A percentile compares a stretch with the other conserved stretches of the same genome.
Evolutionary conservation across 2,888 invertebrate genomes (phyloP).

Genomic region (Papilio protenor): DNA sequence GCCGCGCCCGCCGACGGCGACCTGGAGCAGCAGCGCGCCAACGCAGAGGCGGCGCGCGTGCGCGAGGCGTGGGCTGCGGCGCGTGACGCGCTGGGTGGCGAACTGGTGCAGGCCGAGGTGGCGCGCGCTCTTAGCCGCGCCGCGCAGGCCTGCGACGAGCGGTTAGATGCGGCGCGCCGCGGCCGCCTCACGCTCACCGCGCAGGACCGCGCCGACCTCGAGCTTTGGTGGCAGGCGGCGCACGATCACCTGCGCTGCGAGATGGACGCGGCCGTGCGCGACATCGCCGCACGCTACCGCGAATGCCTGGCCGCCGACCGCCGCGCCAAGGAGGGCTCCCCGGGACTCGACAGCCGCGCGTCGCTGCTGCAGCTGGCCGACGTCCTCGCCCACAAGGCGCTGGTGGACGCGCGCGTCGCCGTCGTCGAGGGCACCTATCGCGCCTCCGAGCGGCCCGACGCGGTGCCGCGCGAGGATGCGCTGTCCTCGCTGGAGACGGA

Average conservation of each 20-base stretch:
- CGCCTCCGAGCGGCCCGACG: conserved; percentile 61
- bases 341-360: conserved; percentile 58
- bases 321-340: conserved; percentile 62
- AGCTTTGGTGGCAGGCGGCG: conserved; percentile 90
- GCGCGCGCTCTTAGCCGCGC: conserved; percentile 89
- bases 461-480: conserved; percentile 67
- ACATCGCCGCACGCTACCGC: conserved; percentile 87
- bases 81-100: conserved; percentile 89
- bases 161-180: conserved; percentile 81
- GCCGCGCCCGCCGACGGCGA: conserved; percentile 77
- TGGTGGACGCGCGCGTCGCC: conserved; percentile 90
- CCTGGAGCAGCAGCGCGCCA: conserved; percentile 69
- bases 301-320: conserved; percentile 81
- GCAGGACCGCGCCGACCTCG: conserved; percentile 88
- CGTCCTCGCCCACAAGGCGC: conserved; percentile 88
- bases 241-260: conserved; percentile 88
- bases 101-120: conserved; percentile 91
- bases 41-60: conserved; percentile 86
- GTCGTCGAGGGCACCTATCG: conserved; percentile 86
- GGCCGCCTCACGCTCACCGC: conserved; percentile 86
- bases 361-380: conserved; percentile 87
- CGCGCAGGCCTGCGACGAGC: conserved; percentile 87
- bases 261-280: conserved; percentile 88
- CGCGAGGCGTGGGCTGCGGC: conserved; percentile 91
- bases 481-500: conserved; percentile 81